Conservation (phyloP, 2,113 vertebrate genomes). For the Dicentrarchus labrax region DNA sequence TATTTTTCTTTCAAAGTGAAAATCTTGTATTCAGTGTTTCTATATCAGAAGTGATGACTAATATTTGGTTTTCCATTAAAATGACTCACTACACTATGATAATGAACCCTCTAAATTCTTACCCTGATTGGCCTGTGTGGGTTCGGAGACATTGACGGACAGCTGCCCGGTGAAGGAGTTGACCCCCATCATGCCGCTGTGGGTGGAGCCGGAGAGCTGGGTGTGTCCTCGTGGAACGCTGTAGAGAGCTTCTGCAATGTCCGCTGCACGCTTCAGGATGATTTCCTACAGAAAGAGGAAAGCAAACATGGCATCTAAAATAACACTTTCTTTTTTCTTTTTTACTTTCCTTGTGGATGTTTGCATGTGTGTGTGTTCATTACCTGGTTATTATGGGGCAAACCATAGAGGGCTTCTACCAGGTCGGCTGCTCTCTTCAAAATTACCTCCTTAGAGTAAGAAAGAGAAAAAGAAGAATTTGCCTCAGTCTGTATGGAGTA, state of each 20-base stretch:
- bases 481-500: not conserved
- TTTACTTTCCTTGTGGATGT: not conserved
- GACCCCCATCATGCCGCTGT: slow-evolving; percentile 96
- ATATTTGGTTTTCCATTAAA: not conserved
- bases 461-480: not conserved
- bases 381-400: slow-evolving; percentile 98
- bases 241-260: slow-evolving; percentile 99
- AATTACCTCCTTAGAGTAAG: slow-evolving; percentile 90
- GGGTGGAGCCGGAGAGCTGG: slow-evolving; percentile 93
- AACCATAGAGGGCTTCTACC: slow-evolving; percentile 95
- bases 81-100: not conserved
- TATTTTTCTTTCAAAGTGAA: too few relatives aligned
- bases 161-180: slow-evolving; percentile 98
- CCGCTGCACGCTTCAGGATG: slow-evolving; percentile 96
- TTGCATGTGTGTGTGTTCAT: slow-evolving; percentile 35
- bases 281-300: slow-evolving; percentile 88
- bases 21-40: too few relatives aligned
- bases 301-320: not conserved
- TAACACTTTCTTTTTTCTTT: not conserved
- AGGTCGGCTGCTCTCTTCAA: slow-evolving; percentile 95
- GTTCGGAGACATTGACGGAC: slow-evolving; percentile 95
- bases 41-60: not conserved
- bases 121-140: slow-evolving; percentile 96
- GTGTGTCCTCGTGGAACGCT: slow-evolving; percentile 96
- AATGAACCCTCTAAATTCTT: slow-evolving; percentile 53